Evolutionary conservation across 2,113 vertebrate species (phyloP).

Genomic region (Tonatia bakeri): DNA sequence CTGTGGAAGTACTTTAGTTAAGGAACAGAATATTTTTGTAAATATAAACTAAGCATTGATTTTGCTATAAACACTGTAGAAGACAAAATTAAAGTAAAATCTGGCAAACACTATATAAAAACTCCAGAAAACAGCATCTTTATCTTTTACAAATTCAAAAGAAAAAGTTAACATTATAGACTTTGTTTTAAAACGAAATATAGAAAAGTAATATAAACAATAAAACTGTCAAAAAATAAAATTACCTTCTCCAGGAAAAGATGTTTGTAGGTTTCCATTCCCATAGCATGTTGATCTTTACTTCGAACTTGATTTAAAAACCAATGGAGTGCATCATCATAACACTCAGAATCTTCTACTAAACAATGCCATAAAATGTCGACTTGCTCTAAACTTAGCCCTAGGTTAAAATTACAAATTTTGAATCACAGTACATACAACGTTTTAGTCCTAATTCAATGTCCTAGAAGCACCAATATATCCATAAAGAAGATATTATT

Average conservation of each 20-base stretch:
- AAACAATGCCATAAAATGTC: constrained; percentile 99
- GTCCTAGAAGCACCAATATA: not conserved
- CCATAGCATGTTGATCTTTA: constrained; percentile 99
- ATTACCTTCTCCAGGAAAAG: constrained; percentile 98
- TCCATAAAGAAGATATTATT: not conserved
- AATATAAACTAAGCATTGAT: not conserved
- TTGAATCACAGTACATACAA: not conserved
- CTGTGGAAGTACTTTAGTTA: not conserved
- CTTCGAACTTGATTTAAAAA: constrained; percentile 99
- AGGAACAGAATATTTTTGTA: not conserved
- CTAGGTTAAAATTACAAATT: constrained; percentile 77
- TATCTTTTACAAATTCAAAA: not conserved
- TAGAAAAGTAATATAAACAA: not conserved
- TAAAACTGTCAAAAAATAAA: not conserved
- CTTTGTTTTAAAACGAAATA: not conserved
- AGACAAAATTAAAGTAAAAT: constrained; percentile 18
- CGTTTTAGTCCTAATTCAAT: not conserved
- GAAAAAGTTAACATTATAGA: not conserved
- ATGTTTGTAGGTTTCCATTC: constrained; percentile 99
- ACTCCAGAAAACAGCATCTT: not conserved
- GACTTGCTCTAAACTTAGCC: constrained; percentile 97
- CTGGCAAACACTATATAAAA: not conserved
- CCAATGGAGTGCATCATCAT: constrained; percentile 97
- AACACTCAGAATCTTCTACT: constrained; percentile 97
- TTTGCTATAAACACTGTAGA: not conserved